A percentile compares a stretch with the other conserved stretches of the same genome.
phyloP scores from a whole-genome alignment of 2,888 invertebrate genomes.

The Melanophora roralis region DNA sequence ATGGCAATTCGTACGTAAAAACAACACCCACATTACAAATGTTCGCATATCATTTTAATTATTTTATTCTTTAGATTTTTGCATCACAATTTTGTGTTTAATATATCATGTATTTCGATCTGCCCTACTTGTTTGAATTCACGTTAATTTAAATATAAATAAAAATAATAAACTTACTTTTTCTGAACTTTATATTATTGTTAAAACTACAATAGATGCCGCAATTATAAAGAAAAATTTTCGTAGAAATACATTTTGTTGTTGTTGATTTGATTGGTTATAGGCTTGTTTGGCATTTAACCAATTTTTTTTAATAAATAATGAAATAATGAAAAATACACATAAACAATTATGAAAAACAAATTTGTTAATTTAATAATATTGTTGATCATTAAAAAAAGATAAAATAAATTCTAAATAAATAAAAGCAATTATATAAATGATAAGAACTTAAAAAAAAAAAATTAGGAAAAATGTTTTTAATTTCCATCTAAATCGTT shows the following conservation, averaged over 20 bases:
- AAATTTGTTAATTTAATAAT: neutral
- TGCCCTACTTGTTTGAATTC: constrained; percentile 7
- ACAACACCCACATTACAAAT: constrained; percentile 40
- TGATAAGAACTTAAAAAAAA: too few relatives aligned
- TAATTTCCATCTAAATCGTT: too few relatives aligned
- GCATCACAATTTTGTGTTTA: too few relatives aligned
- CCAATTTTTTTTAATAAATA: constrained; percentile 47
- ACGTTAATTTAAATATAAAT: neutral
- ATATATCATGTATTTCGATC: neutral
- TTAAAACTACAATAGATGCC: constrained; percentile 3
- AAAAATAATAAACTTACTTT: neutral
- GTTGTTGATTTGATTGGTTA: neutral
- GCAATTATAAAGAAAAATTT: constrained; percentile 11
- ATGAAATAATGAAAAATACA: constrained; percentile 41
- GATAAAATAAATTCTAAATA: too few relatives aligned
- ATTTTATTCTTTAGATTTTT: neutral
- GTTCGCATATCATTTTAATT: neutral
- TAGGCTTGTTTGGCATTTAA: constrained; percentile 42
- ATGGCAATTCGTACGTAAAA: neutral
- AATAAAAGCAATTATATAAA: too few relatives aligned
- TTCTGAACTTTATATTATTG: neutral
- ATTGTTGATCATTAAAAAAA: too few relatives aligned
- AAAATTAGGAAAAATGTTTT: too few relatives aligned
- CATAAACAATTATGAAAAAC: neutral
- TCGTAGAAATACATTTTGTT: neutral